Base-by-base conservation (phyloP, 2,797 vertebrate species). In the Sciaenops ocellatus region DNA sequence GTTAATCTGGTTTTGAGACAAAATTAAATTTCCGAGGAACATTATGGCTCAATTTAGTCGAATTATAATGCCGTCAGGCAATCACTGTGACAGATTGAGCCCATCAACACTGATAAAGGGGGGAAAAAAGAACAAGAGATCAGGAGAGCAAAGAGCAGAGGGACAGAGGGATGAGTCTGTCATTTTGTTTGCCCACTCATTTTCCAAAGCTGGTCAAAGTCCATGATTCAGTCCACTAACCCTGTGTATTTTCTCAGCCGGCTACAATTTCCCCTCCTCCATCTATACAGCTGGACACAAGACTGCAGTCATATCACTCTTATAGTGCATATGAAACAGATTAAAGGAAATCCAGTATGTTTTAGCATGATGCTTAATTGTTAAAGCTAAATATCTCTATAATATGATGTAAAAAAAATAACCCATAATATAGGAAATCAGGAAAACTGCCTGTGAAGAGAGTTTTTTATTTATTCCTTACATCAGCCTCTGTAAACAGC, bases 81-180 rank as follows among this genome's bases (percentile, higher is more conserved):
- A 86, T 85, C 78, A 87, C 84, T 88, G 88, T 88, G 90, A 93
- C 92, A 94, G 92, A 93, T 89, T 91, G 91, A 90, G 90, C 90
- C 85, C 88, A 87, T 91, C 87, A 77, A 73, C 80, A 69, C 84
- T 77, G 85, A 92, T 87, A 83, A 88, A 76, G 78, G 59, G 38
- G 56, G 17, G 22, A 79, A 57, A 68, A 77, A 48, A 65, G 44
- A 66, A 73, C 5, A 8, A 69, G 70, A 80, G 80, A 76, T 90
- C 87, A 90, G 50, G 73, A 62, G 77, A 78, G 82, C 77, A 86
- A 82, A 83, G 78, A 78, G 77, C 79, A 84, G 65, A 80, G 68
- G 74, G 82, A 76, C 71, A 73, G 70, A 62, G 70, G 78, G 79
- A 85, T 84, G 80, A 87, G 70, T 87, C 77, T 81, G 79, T 86